phyloP scores from a whole-genome alignment of 2,113 vertebrate species.

The Notothenia rossii region DNA sequence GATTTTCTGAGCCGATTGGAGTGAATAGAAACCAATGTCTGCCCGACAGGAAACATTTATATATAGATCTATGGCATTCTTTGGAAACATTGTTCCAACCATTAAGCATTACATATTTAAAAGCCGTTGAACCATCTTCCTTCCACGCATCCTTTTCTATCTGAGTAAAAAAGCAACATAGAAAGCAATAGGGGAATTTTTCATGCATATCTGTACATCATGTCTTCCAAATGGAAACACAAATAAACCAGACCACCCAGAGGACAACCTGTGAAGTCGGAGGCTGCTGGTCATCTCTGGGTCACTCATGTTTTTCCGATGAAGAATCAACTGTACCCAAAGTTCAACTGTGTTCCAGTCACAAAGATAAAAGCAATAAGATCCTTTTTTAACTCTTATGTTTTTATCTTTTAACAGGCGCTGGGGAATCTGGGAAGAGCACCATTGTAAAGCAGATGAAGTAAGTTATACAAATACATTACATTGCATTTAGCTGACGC shows the following conservation, averaged over 20 bases:
- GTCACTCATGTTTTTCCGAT: slow-evolving; percentile 20
- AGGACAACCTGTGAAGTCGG: slow-evolving; percentile 26
- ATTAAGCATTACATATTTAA: slow-evolving; percentile 1
- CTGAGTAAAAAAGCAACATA: slow-evolving; percentile 36
- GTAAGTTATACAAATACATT: slow-evolving; percentile 83
- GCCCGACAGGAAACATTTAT: too few relatives aligned
- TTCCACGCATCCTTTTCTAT: background rate
- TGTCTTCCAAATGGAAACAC: slow-evolving; percentile 38
- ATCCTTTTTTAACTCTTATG: slow-evolving; percentile 31
- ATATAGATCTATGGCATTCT: too few relatives aligned
- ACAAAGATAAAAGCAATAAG: background rate
- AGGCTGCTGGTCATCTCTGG: slow-evolving; percentile 2
- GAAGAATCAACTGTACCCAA: slow-evolving; percentile 16
- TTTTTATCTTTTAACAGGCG: slow-evolving; percentile 87
- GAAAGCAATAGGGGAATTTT: background rate
- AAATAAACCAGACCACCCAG: slow-evolving; percentile 46
- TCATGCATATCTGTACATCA: slow-evolving; percentile 32
- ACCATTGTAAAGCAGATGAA: slow-evolving; percentile 99
- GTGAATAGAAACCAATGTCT: background rate
- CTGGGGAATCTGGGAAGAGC: slow-evolving; percentile 97
- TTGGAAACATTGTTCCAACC: background rate
- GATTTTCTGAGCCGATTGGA: background rate
- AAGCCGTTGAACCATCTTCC: background rate
- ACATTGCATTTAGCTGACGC: too few relatives aligned
- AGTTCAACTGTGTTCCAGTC: slow-evolving; percentile 14